phyloP scores from a whole-genome alignment of 2,888 invertebrate species.

The Netelia melanura region DNA sequence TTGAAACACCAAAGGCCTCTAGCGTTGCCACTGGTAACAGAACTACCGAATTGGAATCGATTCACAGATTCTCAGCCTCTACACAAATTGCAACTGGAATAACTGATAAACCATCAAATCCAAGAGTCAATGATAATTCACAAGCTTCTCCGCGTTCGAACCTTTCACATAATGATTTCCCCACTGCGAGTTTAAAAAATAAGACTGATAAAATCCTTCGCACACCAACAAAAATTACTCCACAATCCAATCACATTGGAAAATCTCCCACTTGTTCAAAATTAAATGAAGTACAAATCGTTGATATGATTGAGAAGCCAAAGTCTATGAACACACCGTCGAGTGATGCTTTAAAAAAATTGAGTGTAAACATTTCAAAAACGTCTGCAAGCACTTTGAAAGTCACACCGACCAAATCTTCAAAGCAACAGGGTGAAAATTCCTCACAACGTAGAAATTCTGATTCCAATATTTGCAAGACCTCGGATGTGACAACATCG shows the following conservation, averaged over 20 bases:
- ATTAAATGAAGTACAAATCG: conserved; percentile 23
- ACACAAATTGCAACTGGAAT: no score
- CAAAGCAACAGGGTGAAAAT: neutral
- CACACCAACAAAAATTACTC: neutral
- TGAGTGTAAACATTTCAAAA: neutral
- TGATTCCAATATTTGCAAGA: neutral
- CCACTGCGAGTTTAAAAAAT: neutral
- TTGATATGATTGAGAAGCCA: neutral
- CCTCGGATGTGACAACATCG: neutral
- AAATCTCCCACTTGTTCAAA: neutral
- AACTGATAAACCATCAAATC: no score
- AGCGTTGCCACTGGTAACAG: neutral
- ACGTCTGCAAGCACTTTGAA: neutral
- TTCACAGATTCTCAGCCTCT: neutral
- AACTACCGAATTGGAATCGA: no score
- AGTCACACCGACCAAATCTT: neutral
- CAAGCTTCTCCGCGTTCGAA: no score
- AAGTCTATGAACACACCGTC: neutral
- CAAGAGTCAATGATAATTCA: no score
- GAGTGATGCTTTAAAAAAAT: neutral
- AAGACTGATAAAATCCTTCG: neutral
- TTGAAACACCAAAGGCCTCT: neutral
- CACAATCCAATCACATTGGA: neutral
- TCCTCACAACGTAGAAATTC: neutral
- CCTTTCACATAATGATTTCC: no score